Base-by-base conservation (phyloP, 1,140 invertebrate genomes). In the Bombus breviceps region DNA sequence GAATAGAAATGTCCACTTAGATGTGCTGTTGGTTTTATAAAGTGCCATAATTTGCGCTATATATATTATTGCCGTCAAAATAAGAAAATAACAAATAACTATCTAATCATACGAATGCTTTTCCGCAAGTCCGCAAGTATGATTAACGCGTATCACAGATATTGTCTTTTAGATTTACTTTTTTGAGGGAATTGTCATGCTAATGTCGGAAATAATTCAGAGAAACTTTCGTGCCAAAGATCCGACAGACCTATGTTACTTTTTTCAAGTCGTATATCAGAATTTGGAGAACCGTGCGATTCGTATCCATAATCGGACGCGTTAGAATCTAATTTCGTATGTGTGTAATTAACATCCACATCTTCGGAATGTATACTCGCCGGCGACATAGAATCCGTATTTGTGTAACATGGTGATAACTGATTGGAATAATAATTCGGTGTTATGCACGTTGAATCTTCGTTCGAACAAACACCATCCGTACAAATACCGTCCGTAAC, bases 191-290 rank as follows among this genome's bases (percentile, higher is more conserved):
- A 88, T 37, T 83, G 75, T 94, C 95, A 96, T 39, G 95, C 95
- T 83, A 97, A 91, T 84, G 95, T 95, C 2, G 96, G 96, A 92
- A 97, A 97, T 81, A 97, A 92, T 93, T 97, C 96, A 47, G 96
- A 96, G 90, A 97, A 96, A 78, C 96, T 96, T 91, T 97, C 96
- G 82, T 96, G 96, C 96, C 96, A 96, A 88, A 96, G 94, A 92
- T 96, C 96, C 86, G 95, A 94, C 75, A 96, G 92, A 85, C 95
- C 93, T 88, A 86, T 1, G 43, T 69, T 75, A 59, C 22, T 80
- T 4, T 86, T 87, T 10, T 59, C 66, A 37, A 86, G 86, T 3
- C 90, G 81, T 5, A 74, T 47, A 10, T 90, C 64, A 37, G 80
- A 41, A n/a, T 73, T 83, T 4, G 94, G 93, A 2, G 95, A 95